phyloP scores from a whole-genome alignment of 1,140 invertebrate species.

The Lamellibrachia luymesi region DNA sequence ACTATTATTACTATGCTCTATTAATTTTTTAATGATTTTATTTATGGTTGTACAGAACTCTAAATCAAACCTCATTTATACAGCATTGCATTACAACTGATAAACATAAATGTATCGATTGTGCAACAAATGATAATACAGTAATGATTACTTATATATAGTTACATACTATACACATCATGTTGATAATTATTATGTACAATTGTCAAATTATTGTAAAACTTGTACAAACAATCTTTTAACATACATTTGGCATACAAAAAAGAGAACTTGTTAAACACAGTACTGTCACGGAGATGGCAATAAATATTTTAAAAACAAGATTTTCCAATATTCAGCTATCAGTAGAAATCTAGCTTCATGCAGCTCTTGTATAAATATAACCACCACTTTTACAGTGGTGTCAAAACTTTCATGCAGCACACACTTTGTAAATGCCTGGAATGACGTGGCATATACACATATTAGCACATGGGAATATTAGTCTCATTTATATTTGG shows the following conservation, averaged over 20 bases:
- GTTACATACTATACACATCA: not conserved
- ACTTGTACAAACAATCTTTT: not conserved
- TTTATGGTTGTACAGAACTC: too few relatives aligned
- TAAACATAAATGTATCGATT: not conserved
- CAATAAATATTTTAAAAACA: not conserved
- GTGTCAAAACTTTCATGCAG: not conserved
- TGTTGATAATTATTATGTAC: not conserved
- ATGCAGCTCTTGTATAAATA: not conserved
- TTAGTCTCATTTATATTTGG: too few relatives aligned
- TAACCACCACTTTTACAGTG: not conserved
- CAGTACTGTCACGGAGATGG: not conserved
- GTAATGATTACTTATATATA: not conserved
- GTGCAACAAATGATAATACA: not conserved
- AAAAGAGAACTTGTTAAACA: not conserved
- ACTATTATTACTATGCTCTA: too few relatives aligned
- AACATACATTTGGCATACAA: not conserved
- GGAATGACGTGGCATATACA: too few relatives aligned
- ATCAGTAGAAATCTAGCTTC: not conserved
- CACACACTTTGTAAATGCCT: too few relatives aligned
- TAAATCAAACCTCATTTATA: not conserved
- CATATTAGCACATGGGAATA: too few relatives aligned
- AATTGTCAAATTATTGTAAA: not conserved
- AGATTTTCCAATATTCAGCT: not conserved
- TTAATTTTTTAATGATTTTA: not conserved
- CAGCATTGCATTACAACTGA: not conserved